phyloP scores from a whole-genome alignment of 2,888 invertebrate species.

The Peribatodes rhomboidaria region DNA sequence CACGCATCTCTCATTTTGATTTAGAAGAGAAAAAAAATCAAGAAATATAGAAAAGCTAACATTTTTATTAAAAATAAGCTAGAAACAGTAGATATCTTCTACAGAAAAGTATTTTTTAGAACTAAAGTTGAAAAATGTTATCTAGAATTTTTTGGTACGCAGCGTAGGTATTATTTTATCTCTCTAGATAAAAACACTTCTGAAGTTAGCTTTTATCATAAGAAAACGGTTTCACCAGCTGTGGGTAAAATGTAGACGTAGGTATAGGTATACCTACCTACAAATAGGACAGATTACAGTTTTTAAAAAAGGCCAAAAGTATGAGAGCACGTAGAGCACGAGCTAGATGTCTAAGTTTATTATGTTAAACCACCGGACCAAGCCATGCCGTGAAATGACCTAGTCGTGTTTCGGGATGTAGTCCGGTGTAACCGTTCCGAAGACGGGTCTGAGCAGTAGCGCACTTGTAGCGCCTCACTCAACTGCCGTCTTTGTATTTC shows the following conservation, averaged over 20 bases:
- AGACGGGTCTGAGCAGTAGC: too few species aligned
- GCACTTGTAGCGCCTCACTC: too few species aligned
- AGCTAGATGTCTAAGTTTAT: too few species aligned
- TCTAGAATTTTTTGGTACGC: background rate
- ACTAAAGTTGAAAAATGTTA: background rate
- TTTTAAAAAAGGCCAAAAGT: background rate
- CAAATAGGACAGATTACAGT: background rate
- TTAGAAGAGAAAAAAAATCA: too few species aligned
- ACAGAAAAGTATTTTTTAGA: background rate
- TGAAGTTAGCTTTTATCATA: constrained; percentile 11
- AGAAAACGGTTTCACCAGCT: constrained; percentile 3
- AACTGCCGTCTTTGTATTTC: too few species aligned
- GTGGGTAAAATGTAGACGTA: constrained; percentile 7
- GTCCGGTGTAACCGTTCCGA: too few species aligned
- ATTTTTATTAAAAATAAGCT: background rate
- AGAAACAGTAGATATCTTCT: background rate
- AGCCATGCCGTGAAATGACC: too few species aligned
- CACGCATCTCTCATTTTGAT: too few species aligned
- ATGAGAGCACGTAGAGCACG: too few species aligned
- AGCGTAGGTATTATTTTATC: background rate
- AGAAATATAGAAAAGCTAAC: background rate
- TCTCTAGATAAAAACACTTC: constrained; percentile 2
- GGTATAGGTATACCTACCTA: constrained; percentile 1
- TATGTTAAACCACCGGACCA: too few species aligned
- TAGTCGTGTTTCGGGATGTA: too few species aligned